These are phyloP conservation scores for Sminthurides bifidus DNA, from an alignment of 1,140 invertebrate species.

Conservation along the genomic window DNA sequence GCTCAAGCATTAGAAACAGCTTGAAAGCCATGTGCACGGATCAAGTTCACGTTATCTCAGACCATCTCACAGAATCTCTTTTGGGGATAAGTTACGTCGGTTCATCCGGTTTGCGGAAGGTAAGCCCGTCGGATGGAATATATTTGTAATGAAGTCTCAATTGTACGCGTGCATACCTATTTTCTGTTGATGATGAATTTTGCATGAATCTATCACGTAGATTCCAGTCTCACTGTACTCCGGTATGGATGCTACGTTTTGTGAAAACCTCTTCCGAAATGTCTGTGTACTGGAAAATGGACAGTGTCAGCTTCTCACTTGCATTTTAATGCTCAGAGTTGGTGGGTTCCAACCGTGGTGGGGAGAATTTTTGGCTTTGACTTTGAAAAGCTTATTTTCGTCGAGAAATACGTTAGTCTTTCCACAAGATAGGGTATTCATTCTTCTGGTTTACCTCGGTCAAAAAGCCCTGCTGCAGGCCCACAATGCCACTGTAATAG, in stretches of 20 bases:
- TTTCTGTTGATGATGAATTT: no score
- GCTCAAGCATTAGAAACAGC: constrained; percentile 6
- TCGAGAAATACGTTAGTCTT: constrained; percentile 63
- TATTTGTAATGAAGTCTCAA: not conserved
- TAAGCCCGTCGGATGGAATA: not conserved
- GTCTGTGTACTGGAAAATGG: constrained; percentile 50
- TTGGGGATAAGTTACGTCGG: constrained; percentile 41
- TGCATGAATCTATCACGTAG: constrained; percentile 30
- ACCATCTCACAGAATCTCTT: constrained; percentile 65
- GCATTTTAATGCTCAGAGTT: constrained; percentile 63
- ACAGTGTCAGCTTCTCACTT: constrained; percentile 56
- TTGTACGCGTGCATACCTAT: not conserved
- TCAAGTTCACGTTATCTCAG: constrained; percentile 63
- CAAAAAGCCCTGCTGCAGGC: constrained; percentile 58
- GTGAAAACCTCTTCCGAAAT: constrained; percentile 56
- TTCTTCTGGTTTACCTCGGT: constrained; percentile 71
- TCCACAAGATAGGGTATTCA: constrained; percentile 77
- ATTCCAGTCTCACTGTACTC: constrained; percentile 43
- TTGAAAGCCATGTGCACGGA: constrained; percentile 48
- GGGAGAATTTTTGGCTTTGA: constrained; percentile 73
- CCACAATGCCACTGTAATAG: constrained; percentile 41
- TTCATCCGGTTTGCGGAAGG: constrained; percentile 35
- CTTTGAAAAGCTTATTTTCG: constrained; percentile 62
- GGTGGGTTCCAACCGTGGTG: constrained; percentile 72
- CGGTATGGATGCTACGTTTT: constrained; percentile 46